These are phyloP conservation scores for Caenorhabditis angaria DNA, from an alignment of 2,888 invertebrate species.

Conservation along the genomic window DNA sequence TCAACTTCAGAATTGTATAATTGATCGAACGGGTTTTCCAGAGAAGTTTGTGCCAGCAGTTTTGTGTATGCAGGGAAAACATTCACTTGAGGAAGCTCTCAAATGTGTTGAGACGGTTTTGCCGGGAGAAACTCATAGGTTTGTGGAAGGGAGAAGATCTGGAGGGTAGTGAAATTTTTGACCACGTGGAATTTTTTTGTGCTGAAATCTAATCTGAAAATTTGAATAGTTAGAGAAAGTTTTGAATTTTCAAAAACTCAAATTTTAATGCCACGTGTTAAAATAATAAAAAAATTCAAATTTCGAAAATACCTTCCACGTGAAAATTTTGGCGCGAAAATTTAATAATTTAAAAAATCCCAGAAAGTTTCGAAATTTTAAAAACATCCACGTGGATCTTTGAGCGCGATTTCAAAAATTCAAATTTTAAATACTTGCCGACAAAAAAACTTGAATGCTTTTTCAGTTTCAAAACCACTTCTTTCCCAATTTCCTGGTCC, in stretches of 20 bases:
- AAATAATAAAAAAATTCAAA: background rate
- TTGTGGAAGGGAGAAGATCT: background rate
- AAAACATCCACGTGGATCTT: background rate
- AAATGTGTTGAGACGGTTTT: constrained; percentile 46
- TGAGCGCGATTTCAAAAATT: background rate
- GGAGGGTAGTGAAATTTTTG: too few species aligned
- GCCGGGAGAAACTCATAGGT: constrained; percentile 32
- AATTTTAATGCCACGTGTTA: too few species aligned
- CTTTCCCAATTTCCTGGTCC: too few species aligned
- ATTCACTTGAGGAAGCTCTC: constrained; percentile 54
- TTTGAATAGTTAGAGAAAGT: background rate
- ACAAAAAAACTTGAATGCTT: too few species aligned
- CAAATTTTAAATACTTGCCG: background rate
- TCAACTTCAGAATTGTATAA: constrained; percentile 71
- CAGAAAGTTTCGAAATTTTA: background rate
- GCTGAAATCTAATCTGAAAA: too few species aligned
- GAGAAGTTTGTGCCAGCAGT: constrained; percentile 60
- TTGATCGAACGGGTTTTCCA: constrained; percentile 61
- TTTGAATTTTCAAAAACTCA: background rate
- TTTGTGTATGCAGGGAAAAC: constrained; percentile 57
- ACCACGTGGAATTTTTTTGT: too few species aligned
- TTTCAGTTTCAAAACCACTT: too few species aligned
- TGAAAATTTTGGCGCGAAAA: background rate
- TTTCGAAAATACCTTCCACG: background rate
- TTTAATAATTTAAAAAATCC: background rate